Evolutionary conservation across 2,113 vertebrate species (phyloP).

Genomic region (Natator depressus): DNA sequence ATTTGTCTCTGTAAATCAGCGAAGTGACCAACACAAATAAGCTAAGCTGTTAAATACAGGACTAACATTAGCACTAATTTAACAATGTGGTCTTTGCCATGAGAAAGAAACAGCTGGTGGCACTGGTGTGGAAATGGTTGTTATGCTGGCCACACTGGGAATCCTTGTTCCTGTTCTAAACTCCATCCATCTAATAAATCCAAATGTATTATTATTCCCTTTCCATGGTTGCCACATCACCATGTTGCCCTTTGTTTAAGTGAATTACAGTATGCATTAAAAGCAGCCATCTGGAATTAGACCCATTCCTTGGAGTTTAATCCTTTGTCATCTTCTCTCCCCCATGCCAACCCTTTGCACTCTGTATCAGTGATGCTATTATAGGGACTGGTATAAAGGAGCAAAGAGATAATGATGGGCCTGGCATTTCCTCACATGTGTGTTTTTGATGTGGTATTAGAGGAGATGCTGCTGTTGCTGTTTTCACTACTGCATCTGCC

Average conservation of each 20-base stretch:
- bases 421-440: background rate
- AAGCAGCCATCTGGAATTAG: background rate
- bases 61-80: background rate
- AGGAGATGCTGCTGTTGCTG: background rate
- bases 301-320: background rate
- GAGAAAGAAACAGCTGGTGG: background rate
- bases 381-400: fast-evolving
- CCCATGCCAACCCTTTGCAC: fast-evolving
- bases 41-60: background rate
- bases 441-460: background rate
- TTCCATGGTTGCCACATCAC: background rate
- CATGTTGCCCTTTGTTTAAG: background rate
- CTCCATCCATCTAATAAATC: background rate
- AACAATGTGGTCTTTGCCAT: background rate
- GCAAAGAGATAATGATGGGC: background rate
- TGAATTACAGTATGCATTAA: fast-evolving
- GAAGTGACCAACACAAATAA: fast-evolving
- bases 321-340: background rate
- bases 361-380: background rate
- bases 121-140: background rate
- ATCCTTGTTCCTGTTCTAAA: background rate
- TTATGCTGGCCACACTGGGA: background rate
- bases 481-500: background rate
- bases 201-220: background rate
- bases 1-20: background rate